These are phyloP conservation scores for Beris morrisii DNA, from an alignment of 2,888 invertebrate genomes.

Conservation along the genomic window DNA sequence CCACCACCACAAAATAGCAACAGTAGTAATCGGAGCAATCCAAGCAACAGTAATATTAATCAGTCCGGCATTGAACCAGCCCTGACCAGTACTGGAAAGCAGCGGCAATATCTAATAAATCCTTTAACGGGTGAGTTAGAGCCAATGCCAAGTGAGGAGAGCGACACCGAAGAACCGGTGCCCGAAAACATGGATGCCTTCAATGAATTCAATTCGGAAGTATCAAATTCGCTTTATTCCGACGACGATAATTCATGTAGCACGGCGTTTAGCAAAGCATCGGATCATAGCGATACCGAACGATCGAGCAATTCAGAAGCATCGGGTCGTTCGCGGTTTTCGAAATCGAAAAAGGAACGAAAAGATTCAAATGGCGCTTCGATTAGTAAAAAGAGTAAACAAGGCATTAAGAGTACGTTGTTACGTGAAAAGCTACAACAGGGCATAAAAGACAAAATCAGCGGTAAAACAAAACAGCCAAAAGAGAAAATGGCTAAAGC, in stretches of 20 bases:
- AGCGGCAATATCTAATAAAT: conserved; percentile 83
- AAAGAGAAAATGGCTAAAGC: conserved; percentile 39
- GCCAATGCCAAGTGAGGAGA: conserved; percentile 71
- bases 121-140: conserved; percentile 87
- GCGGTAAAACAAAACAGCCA: conserved; percentile 43
- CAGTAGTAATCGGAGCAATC: background rate
- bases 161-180: conserved; percentile 65
- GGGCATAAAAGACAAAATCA: conserved; percentile 49
- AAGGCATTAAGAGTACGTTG: conserved; percentile 41
- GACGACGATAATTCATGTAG: conserved; percentile 63
- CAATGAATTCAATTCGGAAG: conserved; percentile 53
- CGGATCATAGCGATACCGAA: conserved; percentile 60
- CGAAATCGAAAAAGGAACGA: conserved; percentile 33
- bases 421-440: conserved; percentile 52
- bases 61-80: conserved; percentile 3
- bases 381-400: conserved; percentile 46
- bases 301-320: conserved; percentile 57
- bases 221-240: conserved; percentile 61
- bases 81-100: conserved; percentile 62
- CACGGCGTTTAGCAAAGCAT: conserved; percentile 59
- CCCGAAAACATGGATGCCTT: conserved; percentile 51
- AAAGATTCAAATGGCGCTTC: conserved; percentile 28
- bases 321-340: conserved; percentile 58
- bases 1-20: background rate
- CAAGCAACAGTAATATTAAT: conserved; percentile 36